A percentile compares a stretch with the other conserved stretches of the same genome.
phyloP scores from a whole-genome alignment of 1,140 invertebrate genomes.

The Musca domestica region DNA sequence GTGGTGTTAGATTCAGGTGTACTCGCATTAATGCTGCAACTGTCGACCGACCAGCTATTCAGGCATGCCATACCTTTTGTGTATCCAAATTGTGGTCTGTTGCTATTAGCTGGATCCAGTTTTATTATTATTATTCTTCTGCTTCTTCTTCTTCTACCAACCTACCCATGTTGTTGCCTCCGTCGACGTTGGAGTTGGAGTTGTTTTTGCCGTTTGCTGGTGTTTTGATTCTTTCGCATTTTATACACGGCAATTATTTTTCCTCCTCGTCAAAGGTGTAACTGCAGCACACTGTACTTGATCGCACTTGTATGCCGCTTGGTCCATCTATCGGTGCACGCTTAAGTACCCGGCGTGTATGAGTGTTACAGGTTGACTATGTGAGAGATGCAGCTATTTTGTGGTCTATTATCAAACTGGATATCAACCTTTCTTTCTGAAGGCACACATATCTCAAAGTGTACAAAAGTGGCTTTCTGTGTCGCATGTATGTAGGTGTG shows the following conservation, averaged over 20 bases:
- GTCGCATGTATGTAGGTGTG: too few relatives aligned
- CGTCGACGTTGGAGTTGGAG: too few relatives aligned
- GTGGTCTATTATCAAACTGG: slow-evolving; percentile 6
- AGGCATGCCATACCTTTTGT: slow-evolving; percentile 12
- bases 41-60: neutral
- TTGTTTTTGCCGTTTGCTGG: neutral
- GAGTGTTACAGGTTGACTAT: too few relatives aligned
- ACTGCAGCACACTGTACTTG: slow-evolving; percentile 13
- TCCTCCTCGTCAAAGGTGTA: slow-evolving; percentile 11
- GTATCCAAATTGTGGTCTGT: slow-evolving; percentile 5
- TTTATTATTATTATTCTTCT: neutral
- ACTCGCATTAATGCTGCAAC: slow-evolving; percentile 9
- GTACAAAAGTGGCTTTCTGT: too few relatives aligned
- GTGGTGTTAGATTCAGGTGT: slow-evolving; percentile 22
- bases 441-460: too few relatives aligned
- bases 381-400: too few relatives aligned
- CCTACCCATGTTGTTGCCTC: too few relatives aligned
- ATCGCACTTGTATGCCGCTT: slow-evolving; percentile 7
- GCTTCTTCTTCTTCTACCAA: too few relatives aligned
- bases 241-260: slow-evolving; percentile 19
- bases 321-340: too few relatives aligned
- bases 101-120: slow-evolving; percentile 13
- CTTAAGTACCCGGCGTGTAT: too few relatives aligned
- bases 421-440: slow-evolving; percentile 10
- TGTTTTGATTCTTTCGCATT: slow-evolving; percentile 11